Conservation (phyloP, 2,888 invertebrate species). For the Abscondita cerata region DNA sequence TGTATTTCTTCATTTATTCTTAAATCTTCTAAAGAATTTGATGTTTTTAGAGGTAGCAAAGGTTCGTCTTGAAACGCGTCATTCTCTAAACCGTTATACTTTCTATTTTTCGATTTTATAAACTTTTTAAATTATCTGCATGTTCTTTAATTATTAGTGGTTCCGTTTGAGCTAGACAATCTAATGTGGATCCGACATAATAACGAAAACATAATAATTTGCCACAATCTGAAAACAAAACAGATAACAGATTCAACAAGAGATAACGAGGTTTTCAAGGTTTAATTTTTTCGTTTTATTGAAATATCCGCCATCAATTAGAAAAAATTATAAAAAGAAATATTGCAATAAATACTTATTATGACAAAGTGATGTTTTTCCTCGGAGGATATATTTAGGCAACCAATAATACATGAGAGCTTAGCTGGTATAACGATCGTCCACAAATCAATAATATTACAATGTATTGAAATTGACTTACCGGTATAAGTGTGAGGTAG, state of each 20-base stretch:
- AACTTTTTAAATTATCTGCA: conserved; percentile 63
- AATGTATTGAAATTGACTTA: conserved; percentile 48
- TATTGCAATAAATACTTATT: no score
- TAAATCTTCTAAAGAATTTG: conserved; percentile 54
- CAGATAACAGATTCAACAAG: background rate
- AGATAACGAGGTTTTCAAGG: no score
- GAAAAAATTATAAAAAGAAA: no score
- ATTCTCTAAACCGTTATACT: conserved; percentile 56
- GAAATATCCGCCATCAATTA: no score
- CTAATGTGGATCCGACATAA: conserved; percentile 70
- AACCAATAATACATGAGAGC: no score
- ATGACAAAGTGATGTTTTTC: no score
- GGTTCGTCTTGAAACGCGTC: conserved; percentile 55
- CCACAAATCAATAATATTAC: background rate
- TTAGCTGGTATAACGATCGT: no score
- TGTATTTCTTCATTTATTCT: conserved; percentile 41
- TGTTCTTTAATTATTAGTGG: conserved; percentile 68
- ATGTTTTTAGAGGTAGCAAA: conserved; percentile 45
- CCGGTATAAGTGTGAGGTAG: conserved; percentile 72
- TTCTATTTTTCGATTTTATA: conserved; percentile 59
- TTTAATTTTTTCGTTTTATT: no score
- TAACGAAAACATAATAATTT: conserved; percentile 75
- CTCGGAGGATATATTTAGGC: no score
- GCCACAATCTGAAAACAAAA: conserved; percentile 67
- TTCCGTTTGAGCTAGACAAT: conserved; percentile 70